Evolutionary conservation across 92 coral and sea anemone genomes (phyloP).

Genomic region (Zoanthus sansibaricus): DNA sequence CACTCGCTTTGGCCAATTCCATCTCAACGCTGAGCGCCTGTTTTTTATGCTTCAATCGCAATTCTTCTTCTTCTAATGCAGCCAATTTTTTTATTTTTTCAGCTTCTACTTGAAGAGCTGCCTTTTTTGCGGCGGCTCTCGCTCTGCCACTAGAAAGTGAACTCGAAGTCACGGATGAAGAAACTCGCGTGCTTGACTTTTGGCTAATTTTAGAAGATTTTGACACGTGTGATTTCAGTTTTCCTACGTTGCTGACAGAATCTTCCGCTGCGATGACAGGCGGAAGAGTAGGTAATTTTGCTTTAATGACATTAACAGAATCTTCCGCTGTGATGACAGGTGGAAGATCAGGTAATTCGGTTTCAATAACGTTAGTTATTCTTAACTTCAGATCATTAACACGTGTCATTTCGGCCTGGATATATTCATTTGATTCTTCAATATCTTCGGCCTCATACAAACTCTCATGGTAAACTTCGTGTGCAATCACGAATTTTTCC

Average conservation of each 20-base stretch:
- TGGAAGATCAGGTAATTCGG: neutral
- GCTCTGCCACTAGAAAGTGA: conserved; percentile 47
- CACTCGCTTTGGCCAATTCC: conserved; percentile 42
- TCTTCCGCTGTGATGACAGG: conserved; percentile 37
- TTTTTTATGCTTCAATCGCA: conserved; percentile 33
- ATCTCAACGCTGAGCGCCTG: conserved; percentile 4
- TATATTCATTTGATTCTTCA: conserved; percentile 52
- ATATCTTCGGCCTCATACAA: conserved; percentile 53
- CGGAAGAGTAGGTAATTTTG: neutral
- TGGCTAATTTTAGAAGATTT: conserved; percentile 24
- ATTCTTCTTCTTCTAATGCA: conserved; percentile 18
- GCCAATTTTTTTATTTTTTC: conserved; percentile 5
- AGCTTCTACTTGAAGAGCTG: conserved; percentile 42
- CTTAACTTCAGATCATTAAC: conserved; percentile 31
- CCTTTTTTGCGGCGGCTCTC: conserved; percentile 37
- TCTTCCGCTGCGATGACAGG: neutral
- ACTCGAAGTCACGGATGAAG: neutral
- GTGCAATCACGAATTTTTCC: conserved; percentile 45
- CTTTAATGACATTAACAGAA: conserved; percentile 4
- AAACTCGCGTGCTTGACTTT: conserved; percentile 34
- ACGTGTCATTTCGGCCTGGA: conserved; percentile 23
- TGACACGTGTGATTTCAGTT: neutral
- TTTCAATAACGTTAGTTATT: conserved; percentile 4
- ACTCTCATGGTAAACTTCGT: conserved; percentile 33
- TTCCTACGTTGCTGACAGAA: conserved; percentile 41